Conservation (phyloP, 2,888 invertebrate genomes). For the Euzetes globulus region DNA sequence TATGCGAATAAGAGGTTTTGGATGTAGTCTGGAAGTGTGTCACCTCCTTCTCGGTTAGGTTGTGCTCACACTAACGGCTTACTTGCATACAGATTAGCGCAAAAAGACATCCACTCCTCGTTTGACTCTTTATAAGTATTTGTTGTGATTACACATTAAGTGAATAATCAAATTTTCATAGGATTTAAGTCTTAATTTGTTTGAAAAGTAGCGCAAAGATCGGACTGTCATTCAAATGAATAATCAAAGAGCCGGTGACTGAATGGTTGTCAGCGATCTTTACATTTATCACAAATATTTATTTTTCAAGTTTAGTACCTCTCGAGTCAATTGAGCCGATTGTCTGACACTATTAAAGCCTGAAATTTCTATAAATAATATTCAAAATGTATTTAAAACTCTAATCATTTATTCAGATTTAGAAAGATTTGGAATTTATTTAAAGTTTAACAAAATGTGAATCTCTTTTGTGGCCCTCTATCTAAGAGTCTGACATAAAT, state of each 20-base stretch:
- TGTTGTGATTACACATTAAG: neutral
- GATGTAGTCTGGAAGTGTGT: neutral
- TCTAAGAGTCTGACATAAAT: conserved; percentile 3
- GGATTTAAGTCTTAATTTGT: neutral
- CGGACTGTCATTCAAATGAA: neutral
- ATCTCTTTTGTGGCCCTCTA: neutral
- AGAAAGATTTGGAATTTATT: neutral
- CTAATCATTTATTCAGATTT: neutral
- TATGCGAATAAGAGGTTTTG: neutral
- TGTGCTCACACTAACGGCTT: neutral
- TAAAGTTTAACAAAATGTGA: neutral
- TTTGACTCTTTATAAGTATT: neutral
- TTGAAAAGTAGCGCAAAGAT: neutral
- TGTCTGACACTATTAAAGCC: no score
- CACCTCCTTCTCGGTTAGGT: conserved; percentile 6
- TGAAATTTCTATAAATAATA: no score
- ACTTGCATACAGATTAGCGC: neutral
- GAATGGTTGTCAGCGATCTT: neutral
- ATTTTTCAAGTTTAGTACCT: neutral
- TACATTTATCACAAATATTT: neutral
- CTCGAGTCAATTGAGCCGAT: no score
- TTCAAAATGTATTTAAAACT: no score
- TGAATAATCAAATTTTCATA: neutral
- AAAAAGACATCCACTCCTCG: neutral
- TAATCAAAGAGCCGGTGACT: neutral